Conservation (phyloP, 2,888 invertebrate genomes). For the Auanema sp. region DNA sequence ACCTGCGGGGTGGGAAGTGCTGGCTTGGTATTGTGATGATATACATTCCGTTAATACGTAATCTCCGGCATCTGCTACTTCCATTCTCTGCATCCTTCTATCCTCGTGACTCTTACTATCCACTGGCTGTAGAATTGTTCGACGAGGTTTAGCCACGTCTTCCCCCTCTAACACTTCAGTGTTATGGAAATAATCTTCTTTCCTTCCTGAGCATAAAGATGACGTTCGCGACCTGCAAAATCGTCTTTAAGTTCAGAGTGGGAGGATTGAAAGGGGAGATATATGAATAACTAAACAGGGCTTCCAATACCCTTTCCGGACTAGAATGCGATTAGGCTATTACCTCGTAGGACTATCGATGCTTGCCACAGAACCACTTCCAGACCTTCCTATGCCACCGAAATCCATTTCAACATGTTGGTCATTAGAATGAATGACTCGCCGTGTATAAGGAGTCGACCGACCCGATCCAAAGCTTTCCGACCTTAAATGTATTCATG, state of each 20-base stretch:
- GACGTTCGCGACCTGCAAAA: slow-evolving; percentile 20
- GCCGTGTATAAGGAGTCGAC: slow-evolving; percentile 20
- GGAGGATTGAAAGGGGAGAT: background rate
- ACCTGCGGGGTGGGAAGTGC: no score
- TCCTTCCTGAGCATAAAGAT: slow-evolving; percentile 16
- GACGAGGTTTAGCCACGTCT: slow-evolving; percentile 2
- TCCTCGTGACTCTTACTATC: background rate
- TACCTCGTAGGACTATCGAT: slow-evolving; percentile 20
- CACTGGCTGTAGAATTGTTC: background rate
- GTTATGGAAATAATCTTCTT: slow-evolving; percentile 16
- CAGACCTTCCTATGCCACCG: slow-evolving; percentile 6
- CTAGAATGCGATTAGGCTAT: no score
- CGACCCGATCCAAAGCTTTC: slow-evolving; percentile 25
- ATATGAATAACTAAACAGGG: background rate
- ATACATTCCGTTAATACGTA: slow-evolving; percentile 8
- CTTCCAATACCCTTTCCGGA: background rate
- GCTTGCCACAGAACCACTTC: slow-evolving; percentile 21
- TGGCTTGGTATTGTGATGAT: no score
- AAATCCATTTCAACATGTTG: slow-evolving; percentile 23
- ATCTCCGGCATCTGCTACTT: slow-evolving; percentile 5
- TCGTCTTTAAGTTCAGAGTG: no score
- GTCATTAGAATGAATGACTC: background rate
- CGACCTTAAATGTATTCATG: slow-evolving; percentile 5
- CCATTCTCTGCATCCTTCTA: background rate
- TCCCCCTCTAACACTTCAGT: background rate